Evolutionary conservation across 1,140 invertebrate species (phyloP).

Genomic region (Periplaneta americana): DNA sequence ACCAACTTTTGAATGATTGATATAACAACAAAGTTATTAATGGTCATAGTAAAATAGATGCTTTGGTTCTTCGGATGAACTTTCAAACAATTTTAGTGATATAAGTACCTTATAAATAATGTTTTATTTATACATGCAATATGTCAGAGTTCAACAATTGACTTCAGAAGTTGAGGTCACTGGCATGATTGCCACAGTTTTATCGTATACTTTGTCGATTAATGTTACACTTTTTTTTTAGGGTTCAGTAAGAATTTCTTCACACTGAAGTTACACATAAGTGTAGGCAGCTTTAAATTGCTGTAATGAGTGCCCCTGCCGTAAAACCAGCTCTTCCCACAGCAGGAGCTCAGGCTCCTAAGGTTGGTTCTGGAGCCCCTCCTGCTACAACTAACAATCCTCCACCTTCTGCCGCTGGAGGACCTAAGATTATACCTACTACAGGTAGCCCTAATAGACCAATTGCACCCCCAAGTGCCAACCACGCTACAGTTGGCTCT

Average conservation of each 20-base stretch:
- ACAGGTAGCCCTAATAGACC: not conserved
- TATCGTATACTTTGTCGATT: not conserved
- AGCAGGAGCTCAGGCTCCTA: constrained; percentile 11
- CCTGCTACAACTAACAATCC: not conserved
- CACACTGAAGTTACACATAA: not conserved
- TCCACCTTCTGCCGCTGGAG: not conserved
- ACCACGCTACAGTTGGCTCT: constrained; percentile 7
- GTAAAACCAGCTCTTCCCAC: constrained; percentile 18
- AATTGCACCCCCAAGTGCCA: not conserved
- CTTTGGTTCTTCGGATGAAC: no score
- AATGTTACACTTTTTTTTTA: not conserved
- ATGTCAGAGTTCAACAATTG: no score
- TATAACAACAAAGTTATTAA: not conserved
- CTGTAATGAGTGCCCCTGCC: constrained; percentile 14
- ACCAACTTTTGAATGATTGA: constrained; percentile 14
- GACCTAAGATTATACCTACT: not conserved
- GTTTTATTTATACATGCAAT: no score
- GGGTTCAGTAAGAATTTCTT: not conserved
- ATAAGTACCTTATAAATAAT: no score
- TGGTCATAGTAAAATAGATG: not conserved
- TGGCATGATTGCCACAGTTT: not conserved
- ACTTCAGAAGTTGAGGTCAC: no score
- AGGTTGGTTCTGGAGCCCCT: constrained; percentile 11
- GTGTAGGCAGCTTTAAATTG: not conserved
- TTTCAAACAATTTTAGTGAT: no score